These are phyloP conservation scores for Hyalella azteca DNA, from an alignment of 2,888 invertebrate genomes.

Conservation along the genomic window DNA sequence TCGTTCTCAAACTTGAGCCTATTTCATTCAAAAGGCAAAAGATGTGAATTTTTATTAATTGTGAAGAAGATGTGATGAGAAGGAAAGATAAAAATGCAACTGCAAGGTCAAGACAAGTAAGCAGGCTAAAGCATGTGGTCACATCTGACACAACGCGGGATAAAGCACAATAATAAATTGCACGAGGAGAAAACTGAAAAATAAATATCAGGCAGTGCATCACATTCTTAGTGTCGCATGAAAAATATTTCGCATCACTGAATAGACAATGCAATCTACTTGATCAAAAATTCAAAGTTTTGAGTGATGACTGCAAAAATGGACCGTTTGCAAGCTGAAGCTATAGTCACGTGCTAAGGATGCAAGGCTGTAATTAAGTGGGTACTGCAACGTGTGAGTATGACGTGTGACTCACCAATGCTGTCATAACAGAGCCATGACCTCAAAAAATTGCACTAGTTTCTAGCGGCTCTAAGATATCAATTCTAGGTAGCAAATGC, in stretches of 20 bases:
- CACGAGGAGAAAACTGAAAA: neutral
- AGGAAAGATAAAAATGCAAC: neutral
- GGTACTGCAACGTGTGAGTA: neutral
- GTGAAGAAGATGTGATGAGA: no score
- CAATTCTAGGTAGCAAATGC: neutral
- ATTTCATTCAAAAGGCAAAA: no score
- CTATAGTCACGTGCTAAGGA: slow-evolving; percentile 13
- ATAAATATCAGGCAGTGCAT: slow-evolving; percentile 29
- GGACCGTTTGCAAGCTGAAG: neutral
- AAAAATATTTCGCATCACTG: neutral
- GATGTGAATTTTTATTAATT: neutral
- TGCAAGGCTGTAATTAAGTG: neutral
- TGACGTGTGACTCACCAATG: no score
- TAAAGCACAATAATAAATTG: slow-evolving; percentile 15
- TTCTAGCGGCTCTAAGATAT: neutral
- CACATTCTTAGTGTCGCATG: neutral
- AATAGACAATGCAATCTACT: neutral
- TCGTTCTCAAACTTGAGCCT: no score
- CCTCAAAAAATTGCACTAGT: neutral
- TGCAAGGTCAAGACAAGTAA: slow-evolving; percentile 22
- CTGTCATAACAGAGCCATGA: neutral
- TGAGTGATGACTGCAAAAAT: neutral
- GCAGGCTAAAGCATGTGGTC: slow-evolving; percentile 34
- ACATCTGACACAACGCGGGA: slow-evolving; percentile 18
- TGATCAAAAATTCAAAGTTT: slow-evolving; percentile 6